Evolutionary conservation across 2,888 invertebrate species (phyloP).

Genomic region (Acleris cristana): DNA sequence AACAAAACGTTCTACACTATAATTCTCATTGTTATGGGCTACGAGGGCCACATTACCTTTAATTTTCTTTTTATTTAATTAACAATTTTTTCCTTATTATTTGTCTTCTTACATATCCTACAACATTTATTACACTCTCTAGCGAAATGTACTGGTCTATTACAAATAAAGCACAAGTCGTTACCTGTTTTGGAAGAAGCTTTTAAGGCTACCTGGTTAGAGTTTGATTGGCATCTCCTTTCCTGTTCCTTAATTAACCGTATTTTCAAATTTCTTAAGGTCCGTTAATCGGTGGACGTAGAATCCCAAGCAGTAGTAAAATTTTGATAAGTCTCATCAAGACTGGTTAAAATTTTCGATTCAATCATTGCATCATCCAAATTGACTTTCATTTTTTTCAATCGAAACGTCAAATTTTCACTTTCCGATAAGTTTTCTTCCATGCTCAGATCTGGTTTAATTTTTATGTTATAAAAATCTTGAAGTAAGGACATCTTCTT

Average conservation of each 20-base stretch:
- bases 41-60: background rate
- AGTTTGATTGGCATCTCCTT: too few species aligned
- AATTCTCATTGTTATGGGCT: background rate
- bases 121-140: background rate
- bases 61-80: background rate
- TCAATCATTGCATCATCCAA: background rate
- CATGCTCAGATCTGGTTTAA: background rate
- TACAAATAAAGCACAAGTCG: too few species aligned
- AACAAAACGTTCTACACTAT: background rate
- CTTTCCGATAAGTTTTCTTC: background rate
- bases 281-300: too few species aligned
- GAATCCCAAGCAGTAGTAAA: too few species aligned
- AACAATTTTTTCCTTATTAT: background rate
- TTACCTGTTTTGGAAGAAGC: too few species aligned
- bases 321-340: too few species aligned
- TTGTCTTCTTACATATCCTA: background rate
- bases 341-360: background rate
- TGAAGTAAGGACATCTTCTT: background rate
- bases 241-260: too few species aligned
- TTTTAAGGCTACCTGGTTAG: too few species aligned
- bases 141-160: too few species aligned
- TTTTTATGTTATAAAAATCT: background rate
- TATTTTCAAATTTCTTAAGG: too few species aligned
- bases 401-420: background rate
- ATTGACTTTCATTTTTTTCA: background rate